Conservation (phyloP, 2,888 invertebrate genomes). For the Lottia scabra region DNA sequence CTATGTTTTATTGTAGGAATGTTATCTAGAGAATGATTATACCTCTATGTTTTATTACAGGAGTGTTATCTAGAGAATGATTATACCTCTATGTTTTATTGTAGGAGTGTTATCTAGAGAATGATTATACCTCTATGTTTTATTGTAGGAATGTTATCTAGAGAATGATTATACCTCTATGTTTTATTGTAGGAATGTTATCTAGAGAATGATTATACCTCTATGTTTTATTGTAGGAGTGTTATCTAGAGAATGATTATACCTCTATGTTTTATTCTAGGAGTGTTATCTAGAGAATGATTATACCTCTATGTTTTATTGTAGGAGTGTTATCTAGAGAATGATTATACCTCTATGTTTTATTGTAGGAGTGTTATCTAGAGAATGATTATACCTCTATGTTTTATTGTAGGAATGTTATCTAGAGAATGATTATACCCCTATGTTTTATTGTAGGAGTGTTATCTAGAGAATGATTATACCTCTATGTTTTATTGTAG, state of each 20-base stretch:
- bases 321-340: conserved; percentile 88
- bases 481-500: conserved; percentile 87
- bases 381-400: conserved; percentile 91
- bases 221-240: conserved; percentile 86
- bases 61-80: conserved; percentile 91
- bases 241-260: conserved; percentile 89
- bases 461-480: conserved; percentile 89
- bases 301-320: conserved; percentile 86
- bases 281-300: conserved; percentile 91
- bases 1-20: conserved; percentile 86
- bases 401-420: no score
- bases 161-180: conserved; percentile 91
- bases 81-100: conserved; percentile 86
- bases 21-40: conserved; percentile 89
- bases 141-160: no score
- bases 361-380: no score
- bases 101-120: conserved; percentile 88
- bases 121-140: conserved; percentile 88
- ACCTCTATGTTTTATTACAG: conserved; percentile 87
- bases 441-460: conserved; percentile 86
- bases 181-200: no score
- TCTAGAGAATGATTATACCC: conserved; percentile 89
- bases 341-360: conserved; percentile 88
- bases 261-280: conserved; percentile 87
- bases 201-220: conserved; percentile 89